Evolutionary conservation across 2,888 invertebrate species (phyloP).

Genomic region (Matsumyia berberina): DNA sequence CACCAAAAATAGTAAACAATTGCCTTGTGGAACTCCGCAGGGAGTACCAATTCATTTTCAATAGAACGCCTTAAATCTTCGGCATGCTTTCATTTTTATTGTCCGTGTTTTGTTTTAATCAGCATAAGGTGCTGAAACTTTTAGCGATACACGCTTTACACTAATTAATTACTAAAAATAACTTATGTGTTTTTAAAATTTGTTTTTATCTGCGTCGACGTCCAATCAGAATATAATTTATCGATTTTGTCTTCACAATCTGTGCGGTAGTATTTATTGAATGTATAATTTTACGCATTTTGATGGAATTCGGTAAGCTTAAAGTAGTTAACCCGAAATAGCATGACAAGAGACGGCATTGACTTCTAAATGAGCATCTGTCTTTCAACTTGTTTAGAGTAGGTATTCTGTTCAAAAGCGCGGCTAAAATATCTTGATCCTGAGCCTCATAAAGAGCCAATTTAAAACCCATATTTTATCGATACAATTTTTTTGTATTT

Average conservation of each 20-base stretch:
- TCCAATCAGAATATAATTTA: slow-evolving; percentile 35
- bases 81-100: no score
- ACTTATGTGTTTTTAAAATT: not conserved
- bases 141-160: not conserved
- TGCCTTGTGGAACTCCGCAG: no score
- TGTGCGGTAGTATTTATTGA: slow-evolving; percentile 4
- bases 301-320: slow-evolving; percentile 26
- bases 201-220: slow-evolving; percentile 14
- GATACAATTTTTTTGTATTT: slow-evolving; percentile 48
- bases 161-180: not conserved
- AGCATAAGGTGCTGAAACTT: not conserved
- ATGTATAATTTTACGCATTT: slow-evolving; percentile 23
- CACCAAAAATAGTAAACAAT: no score
- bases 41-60: no score
- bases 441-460: slow-evolving; percentile 2
- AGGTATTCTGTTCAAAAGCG: not conserved
- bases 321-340: slow-evolving; percentile 21
- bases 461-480: slow-evolving; percentile 10
- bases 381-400: not conserved
- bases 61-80: no score
- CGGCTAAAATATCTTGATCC: not conserved
- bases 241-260: not conserved
- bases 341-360: slow-evolving; percentile 7
- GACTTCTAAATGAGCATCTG: slow-evolving; percentile 34
- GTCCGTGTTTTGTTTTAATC: not conserved